These are phyloP conservation scores for Gadus macrocephalus DNA, from an alignment of 2,113 vertebrate species.

Conservation along the genomic window DNA sequence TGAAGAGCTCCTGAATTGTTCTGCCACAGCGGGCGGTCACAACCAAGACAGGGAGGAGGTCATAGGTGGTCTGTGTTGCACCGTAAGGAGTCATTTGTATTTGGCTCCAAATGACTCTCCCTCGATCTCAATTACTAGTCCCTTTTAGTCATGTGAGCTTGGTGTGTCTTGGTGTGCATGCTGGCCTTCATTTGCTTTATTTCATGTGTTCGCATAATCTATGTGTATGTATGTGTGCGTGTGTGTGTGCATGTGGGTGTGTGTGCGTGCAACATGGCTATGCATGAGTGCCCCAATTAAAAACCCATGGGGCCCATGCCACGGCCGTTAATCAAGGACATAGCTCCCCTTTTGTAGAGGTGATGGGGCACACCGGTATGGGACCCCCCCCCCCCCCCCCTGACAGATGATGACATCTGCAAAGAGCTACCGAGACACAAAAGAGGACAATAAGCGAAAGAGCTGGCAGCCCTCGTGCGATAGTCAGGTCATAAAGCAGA, in stretches of 20 bases:
- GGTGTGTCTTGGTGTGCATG: neutral
- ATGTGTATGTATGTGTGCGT: neutral
- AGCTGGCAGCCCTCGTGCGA: conserved; percentile 10
- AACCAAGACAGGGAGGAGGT: conserved; percentile 27
- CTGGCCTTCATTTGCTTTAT: too few species aligned
- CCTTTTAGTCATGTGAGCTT: conserved; percentile 14
- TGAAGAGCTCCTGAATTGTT: too few species aligned
- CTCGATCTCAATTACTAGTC: conserved; percentile 38
- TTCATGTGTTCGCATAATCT: too few species aligned
- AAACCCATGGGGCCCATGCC: conserved; percentile 35
- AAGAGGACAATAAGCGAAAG: neutral
- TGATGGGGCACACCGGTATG: conserved; percentile 15
- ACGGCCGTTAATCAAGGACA: conserved; percentile 51
- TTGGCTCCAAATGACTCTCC: conserved; percentile 34
- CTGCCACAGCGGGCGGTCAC: conserved; percentile 14
- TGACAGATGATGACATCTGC: conserved; percentile 32
- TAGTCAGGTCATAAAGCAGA: conserved; percentile 2
- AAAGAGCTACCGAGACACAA: neutral
- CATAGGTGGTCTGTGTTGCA: conserved; percentile 26
- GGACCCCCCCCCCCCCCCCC: conserved; percentile 7
- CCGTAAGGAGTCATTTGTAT: conserved; percentile 39
- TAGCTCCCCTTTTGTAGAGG: conserved; percentile 8
- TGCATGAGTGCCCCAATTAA: conserved; percentile 47
- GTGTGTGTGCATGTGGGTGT: neutral
- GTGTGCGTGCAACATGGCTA: conserved; percentile 21